phyloP scores from a whole-genome alignment of 2,888 invertebrate species.

The Ochropacha duplaris region DNA sequence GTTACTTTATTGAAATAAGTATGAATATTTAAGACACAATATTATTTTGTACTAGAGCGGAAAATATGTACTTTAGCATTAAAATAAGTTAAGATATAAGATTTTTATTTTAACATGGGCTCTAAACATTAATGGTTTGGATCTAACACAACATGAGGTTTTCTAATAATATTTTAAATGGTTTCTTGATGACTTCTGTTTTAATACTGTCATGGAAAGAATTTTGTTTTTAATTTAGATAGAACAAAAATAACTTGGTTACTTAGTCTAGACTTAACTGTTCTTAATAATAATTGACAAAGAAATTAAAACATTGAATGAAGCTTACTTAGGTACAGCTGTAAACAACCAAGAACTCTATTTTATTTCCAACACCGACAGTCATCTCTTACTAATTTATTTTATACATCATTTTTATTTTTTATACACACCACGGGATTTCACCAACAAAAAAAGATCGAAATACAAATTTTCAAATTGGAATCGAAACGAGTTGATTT shows the following conservation, averaged over 20 bases:
- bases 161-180: constrained; percentile 8
- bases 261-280: constrained; percentile 46
- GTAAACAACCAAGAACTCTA: constrained; percentile 45
- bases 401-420: constrained; percentile 65
- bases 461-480: constrained; percentile 29
- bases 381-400: constrained; percentile 67
- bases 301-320: constrained; percentile 46
- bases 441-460: constrained; percentile 38
- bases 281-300: constrained; percentile 63
- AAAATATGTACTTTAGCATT: constrained; percentile 25
- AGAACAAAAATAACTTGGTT: background rate
- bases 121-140: background rate
- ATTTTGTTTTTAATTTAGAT: constrained; percentile 13
- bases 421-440: constrained; percentile 65
- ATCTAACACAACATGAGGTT: background rate
- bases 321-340: constrained; percentile 71
- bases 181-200: constrained; percentile 7
- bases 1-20: constrained; percentile 18
- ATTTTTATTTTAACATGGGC: background rate
- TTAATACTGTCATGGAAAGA: constrained; percentile 15
- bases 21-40: constrained; percentile 52
- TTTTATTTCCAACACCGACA: constrained; percentile 58
- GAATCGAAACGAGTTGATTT: constrained; percentile 47
- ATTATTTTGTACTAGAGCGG: constrained; percentile 69
- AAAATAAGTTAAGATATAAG: background rate